Evolutionary conservation across 2,888 invertebrate genomes (phyloP), one percentile per base, ranked within the genome.

Genomic region (Lampropteryx suffumata): DNA sequence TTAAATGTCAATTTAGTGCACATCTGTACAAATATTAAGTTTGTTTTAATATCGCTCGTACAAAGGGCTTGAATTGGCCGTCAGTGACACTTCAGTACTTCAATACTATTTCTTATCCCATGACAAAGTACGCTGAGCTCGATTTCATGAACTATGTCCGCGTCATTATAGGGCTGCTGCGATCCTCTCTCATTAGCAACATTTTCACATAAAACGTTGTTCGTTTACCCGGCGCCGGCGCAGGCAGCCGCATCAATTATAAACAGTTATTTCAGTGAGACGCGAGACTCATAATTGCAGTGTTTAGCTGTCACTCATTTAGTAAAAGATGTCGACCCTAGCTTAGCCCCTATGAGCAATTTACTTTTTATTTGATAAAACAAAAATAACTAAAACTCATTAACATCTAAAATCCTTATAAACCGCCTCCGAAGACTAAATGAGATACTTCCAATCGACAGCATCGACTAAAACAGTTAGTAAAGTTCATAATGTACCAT

Each of bases 261-360:
- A 76, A 76, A 84, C 84, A 85, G 84, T 84, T 86, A 86, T 82
- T 81, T 82, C 77, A 81, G 78, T 81, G 79, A 74, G 76, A 79
- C 73, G 69, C 67, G 70, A 62, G 68, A 68, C 73, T 79, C 75
- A 79, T 82, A 84, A 84, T 84, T 81, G 74, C 79, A 73, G 78
- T 80, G 78, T 79, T 83, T 82, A 78, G 78, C 76, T 76, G 79
- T 83, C 80, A 82, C 79, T 77, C 76, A 76, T 80, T 79, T 80
- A 82, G 73, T 74, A 67, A 73, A 71, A 80, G 72, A 81, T 76
- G 76, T 77, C 76, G 76, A 80, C 76, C 71, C 67, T 68, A 65
- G 71, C 76, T 79, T 69, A 75, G 67, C 57, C 56, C n/a, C 59
- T 69, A 33, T 32, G 5, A 17, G 42, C 27, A 69, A 75, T 73